Percentiles rank a stretch among this genome's conserved stretches.
Evolutionary conservation across 2,113 vertebrate genomes (phyloP).

Genomic region (Nycticebus coucang): DNA sequence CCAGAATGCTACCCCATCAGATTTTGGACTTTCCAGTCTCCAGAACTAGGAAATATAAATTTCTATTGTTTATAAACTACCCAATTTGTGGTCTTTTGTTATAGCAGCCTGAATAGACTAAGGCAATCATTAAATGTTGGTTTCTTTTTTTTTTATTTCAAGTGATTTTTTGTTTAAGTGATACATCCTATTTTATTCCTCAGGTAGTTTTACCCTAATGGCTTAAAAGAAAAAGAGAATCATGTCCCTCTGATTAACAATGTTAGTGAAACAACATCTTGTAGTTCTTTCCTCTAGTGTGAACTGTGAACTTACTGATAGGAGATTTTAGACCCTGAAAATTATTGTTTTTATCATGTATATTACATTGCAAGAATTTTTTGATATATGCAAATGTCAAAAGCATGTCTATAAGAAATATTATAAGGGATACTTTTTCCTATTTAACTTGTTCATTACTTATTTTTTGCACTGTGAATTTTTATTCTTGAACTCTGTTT

Average conservation of each 20-base stretch:
- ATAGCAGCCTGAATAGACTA: neutral
- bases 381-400: constrained; percentile 1
- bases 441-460: neutral
- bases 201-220: neutral
- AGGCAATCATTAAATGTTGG: neutral
- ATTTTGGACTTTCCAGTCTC: neutral
- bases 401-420: neutral
- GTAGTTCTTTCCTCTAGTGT: neutral
- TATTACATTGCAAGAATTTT: neutral
- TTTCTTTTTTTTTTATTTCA: neutral
- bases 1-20: neutral
- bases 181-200: neutral
- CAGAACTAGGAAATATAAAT: neutral
- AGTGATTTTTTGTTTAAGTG: neutral
- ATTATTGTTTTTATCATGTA: neutral
- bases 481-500: constrained; percentile 12
- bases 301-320: constrained; percentile 30
- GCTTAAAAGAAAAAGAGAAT: neutral
- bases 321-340: neutral
- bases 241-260: neutral
- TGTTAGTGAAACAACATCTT: neutral
- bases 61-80: neutral
- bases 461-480: constrained; percentile 9
- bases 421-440: neutral
- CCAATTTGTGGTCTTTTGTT: neutral